These are phyloP conservation scores for Cinclus mexicanus DNA, from an alignment of 2,113 vertebrate species.

Conservation along the genomic window DNA sequence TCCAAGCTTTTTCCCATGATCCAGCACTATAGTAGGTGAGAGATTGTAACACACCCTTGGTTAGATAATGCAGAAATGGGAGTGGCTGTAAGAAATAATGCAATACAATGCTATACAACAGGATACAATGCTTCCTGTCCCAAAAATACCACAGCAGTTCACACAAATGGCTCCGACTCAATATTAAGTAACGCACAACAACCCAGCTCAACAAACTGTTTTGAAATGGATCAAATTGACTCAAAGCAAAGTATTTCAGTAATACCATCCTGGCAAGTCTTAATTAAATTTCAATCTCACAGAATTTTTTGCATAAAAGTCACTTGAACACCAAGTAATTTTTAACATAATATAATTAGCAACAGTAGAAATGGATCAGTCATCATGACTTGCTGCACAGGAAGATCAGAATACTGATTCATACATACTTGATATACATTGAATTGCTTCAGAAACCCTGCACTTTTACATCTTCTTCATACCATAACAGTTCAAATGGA, in stretches of 20 bases:
- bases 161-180: background rate
- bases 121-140: background rate
- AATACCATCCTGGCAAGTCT: background rate
- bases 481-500: background rate
- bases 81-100: background rate
- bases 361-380: slow-evolving; percentile 59
- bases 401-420: slow-evolving; percentile 60
- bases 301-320: slow-evolving; percentile 29
- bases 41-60: background rate
- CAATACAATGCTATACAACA: background rate
- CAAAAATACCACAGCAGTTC: background rate
- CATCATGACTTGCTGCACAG: slow-evolving; percentile 47
- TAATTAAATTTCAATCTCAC: slow-evolving; percentile 6
- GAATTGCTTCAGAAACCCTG: background rate
- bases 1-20: background rate
- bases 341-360: slow-evolving; percentile 59
- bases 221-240: slow-evolving; percentile 14
- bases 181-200: background rate
- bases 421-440: slow-evolving; percentile 26
- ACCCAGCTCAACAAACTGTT: background rate
- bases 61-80: background rate
- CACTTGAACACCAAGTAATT: slow-evolving; percentile 38
- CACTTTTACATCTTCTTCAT: slow-evolving; percentile 7
- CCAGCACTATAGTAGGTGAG: background rate
- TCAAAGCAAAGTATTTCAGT: slow-evolving; percentile 38